Evolutionary conservation across 2,113 vertebrate genomes (phyloP), one percentile per base, ranked within the genome.

Genomic region (human (Homo sapiens)): DNA sequence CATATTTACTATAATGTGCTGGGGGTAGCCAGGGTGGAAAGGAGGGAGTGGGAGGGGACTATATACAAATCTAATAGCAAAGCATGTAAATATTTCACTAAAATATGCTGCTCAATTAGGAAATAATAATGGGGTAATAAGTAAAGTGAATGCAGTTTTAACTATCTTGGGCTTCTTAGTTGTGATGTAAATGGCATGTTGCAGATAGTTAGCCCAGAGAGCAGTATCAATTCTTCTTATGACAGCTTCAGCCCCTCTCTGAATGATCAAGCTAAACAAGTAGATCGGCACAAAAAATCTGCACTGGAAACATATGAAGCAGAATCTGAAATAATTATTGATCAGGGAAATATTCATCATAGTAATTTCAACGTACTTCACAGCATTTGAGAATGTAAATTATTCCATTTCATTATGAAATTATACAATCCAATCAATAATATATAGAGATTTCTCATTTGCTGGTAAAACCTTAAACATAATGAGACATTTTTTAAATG

Each of bases 81-180:
- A 98, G 81, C 79, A 95, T 97, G 93, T 97, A 98, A 97, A 97
- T 97, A 88, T 95, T 98, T 98, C 95, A 94, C 85, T 97, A 97
- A 98, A 98, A 96, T 97, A 48, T 59, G 93, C 73, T 83, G 76
- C 93, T 97, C 96, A 97, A 95, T 98, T 98, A 98, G 96, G 94
- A 98, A 97, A 97, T 97, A 98, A 98, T 98, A 97, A 98, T 98
- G 90, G 87, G 94, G 73, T 97, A 96, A 92, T 98, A 96, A 98
- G 95, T 92, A 98, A 97, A 98, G 87, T 84, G 90, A 97, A 84
- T 89, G 76, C 86, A 97, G 89, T 98, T 98, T 98, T 96, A 96
- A 94, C 85, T 97, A 92, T 86, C 94, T 90, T 96, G 92, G 73
- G 79, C 78, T 93, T 61, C 72, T 96, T 66, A 59, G 76, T 81